Percentiles rank a stretch among this genome's conserved stretches.
These are phyloP conservation scores for Pantherophis alleghaniensis DNA, from an alignment of 2,797 vertebrate genomes.

Conservation along the genomic window DNA sequence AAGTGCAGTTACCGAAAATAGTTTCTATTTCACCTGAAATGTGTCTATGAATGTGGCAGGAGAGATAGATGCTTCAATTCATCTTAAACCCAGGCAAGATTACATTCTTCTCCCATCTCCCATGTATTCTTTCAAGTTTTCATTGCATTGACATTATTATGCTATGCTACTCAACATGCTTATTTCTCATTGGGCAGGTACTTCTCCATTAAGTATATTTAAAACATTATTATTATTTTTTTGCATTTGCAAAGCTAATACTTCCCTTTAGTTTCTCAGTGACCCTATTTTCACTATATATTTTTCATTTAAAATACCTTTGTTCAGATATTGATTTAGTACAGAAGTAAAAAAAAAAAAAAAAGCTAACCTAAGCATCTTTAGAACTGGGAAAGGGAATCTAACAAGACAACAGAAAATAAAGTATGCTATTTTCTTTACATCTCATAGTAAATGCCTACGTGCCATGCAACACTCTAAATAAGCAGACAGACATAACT, in stretches of 20 bases:
- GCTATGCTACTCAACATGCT: not conserved
- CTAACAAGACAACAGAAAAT: not conserved
- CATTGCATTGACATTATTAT: not conserved
- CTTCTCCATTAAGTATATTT: not conserved
- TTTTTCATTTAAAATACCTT: not conserved
- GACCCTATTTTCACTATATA: not conserved
- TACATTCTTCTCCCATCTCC: not conserved
- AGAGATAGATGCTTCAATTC: not conserved
- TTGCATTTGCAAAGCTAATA: not conserved
- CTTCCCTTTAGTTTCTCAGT: not conserved
- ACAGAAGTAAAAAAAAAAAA: constrained; percentile 15
- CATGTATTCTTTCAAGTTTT: not conserved
- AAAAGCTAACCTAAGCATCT: constrained; percentile 23
- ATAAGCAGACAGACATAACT: not conserved
- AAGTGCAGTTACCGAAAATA: not conserved
- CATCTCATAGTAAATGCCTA: not conserved
- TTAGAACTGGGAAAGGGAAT: not conserved
- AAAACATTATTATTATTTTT: not conserved
- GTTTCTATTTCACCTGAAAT: not conserved
- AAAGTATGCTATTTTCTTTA: not conserved
- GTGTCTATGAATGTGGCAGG: not conserved
- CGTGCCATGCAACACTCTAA: not conserved
- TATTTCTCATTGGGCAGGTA: not conserved
- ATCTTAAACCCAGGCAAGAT: not conserved
- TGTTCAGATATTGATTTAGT: constrained; percentile 3